phyloP scores from a whole-genome alignment of 2,797 vertebrate species.

The Rhinophrynus dorsalis region DNA sequence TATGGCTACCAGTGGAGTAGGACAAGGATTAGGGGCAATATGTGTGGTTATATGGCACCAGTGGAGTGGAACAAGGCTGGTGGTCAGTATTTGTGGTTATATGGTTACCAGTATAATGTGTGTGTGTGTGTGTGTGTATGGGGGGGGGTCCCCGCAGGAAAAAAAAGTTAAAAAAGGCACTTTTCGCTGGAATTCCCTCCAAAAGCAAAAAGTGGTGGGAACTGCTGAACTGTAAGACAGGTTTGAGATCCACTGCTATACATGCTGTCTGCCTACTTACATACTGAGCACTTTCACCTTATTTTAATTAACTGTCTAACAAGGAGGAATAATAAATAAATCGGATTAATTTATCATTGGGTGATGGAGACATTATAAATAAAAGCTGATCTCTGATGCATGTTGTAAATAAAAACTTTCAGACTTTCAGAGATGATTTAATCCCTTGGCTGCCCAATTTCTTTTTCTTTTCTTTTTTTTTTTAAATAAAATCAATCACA shows the following conservation, averaged over 20 bases:
- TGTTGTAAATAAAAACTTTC: conserved; percentile 36
- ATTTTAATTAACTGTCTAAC: conserved; percentile 24
- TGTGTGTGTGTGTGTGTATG: too few species aligned
- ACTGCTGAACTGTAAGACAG: too few species aligned
- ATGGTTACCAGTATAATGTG: too few species aligned
- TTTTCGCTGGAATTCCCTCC: too few species aligned
- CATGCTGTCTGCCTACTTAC: neutral
- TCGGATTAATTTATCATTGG: conserved; percentile 30
- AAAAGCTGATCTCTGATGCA: conserved; percentile 17
- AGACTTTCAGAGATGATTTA: conserved; percentile 26
- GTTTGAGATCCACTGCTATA: neutral
- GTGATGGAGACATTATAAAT: conserved; percentile 29
- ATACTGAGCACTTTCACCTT: conserved; percentile 1
- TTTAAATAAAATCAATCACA: conserved; percentile 25
- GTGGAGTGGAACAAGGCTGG: too few species aligned
- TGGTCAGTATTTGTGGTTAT: too few species aligned
- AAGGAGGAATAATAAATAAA: conserved; percentile 32
- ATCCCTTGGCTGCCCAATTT: neutral
- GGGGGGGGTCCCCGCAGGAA: too few species aligned
- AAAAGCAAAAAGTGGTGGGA: too few species aligned
- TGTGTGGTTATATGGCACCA: too few species aligned
- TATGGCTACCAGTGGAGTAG: too few species aligned
- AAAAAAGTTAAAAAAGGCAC: too few species aligned
- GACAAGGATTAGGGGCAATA: too few species aligned
- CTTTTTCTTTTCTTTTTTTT: neutral